Evolutionary conservation across 2,797 vertebrate species (phyloP).

Genomic region (Pteropus rufus): DNA sequence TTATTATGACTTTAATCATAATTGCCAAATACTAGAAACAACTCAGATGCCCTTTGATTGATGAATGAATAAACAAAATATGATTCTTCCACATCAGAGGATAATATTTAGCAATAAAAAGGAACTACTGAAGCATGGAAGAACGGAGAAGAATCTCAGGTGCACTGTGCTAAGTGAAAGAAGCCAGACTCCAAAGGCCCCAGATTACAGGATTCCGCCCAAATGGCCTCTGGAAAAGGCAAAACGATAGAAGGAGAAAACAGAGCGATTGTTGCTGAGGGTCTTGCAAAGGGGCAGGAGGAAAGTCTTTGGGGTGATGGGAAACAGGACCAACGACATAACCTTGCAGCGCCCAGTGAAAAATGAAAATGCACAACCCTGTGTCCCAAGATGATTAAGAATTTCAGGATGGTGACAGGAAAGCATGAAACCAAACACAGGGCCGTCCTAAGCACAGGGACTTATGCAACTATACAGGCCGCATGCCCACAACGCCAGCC

Average conservation of each 20-base stretch:
- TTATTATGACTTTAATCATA: neutral
- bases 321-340: neutral
- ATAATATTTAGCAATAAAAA: neutral
- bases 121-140: neutral
- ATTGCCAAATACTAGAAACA: neutral
- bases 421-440: neutral
- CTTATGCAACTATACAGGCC: neutral
- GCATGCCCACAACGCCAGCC: neutral
- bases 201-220: rapidly evolving
- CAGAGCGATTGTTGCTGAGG: neutral
- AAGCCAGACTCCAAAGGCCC: neutral
- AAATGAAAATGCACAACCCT: neutral
- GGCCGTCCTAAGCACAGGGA: neutral
- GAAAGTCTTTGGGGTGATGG: neutral
- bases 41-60: neutral
- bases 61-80: neutral
- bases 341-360: neutral
- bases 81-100: neutral
- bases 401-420: neutral
- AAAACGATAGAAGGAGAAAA: neutral
- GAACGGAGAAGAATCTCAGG: neutral
- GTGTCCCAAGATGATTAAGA: neutral
- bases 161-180: neutral
- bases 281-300: neutral
- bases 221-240: neutral